Percentiles rank a stretch among this genome's conserved stretches.
Conservation (phyloP, 2,113 vertebrate species). For the Tiliqua scincoides region DNA sequence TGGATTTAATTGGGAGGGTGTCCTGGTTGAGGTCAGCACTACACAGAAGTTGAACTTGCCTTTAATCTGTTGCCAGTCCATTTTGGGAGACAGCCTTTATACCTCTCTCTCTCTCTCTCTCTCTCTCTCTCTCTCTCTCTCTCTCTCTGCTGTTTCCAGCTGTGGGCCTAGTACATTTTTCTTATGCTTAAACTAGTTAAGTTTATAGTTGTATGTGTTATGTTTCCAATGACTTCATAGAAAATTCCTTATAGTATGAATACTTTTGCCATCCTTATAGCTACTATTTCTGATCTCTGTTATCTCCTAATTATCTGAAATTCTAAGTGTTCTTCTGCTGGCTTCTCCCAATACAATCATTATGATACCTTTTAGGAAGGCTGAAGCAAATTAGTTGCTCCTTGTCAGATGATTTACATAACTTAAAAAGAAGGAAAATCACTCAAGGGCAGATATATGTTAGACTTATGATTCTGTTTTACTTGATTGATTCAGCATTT, state of each 20-base stretch:
- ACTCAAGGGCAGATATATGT: too few species aligned
- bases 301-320: conserved; percentile 24
- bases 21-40: background rate
- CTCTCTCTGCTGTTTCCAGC: background rate
- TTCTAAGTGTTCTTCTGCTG: conserved; percentile 47
- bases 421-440: too few species aligned
- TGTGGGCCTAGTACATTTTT: background rate
- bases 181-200: background rate
- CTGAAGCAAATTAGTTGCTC: conserved; percentile 15
- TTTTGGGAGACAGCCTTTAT: background rate
- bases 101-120: too few species aligned
- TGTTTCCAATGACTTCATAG: conserved; percentile 47
- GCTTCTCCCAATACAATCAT: conserved; percentile 36
- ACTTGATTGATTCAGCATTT: background rate
- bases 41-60: background rate
- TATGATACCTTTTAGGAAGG: conserved; percentile 41
- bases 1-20: background rate
- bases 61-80: background rate
- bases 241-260: conserved; percentile 36
- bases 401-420: background rate
- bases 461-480: background rate
- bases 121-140: too few species aligned
- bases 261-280: conserved; percentile 55
- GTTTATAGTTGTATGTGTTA: conserved; percentile 9
- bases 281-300: conserved; percentile 28